Evolutionary conservation across 2,797 vertebrate species (phyloP).

Genomic region (Phyllotis vaccarum): DNA sequence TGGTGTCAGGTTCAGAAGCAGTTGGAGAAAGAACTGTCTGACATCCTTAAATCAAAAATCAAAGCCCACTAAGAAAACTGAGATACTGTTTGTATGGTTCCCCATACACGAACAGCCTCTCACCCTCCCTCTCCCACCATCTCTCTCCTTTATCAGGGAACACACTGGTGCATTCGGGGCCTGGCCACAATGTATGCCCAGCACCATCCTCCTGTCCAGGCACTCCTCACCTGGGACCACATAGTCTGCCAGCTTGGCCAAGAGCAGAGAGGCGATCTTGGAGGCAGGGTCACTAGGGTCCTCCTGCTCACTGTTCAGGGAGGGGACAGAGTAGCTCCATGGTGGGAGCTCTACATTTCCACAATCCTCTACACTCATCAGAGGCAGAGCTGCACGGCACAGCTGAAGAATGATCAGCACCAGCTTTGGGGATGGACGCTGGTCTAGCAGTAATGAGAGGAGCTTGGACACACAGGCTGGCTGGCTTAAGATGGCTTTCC

Average conservation of each 20-base stretch:
- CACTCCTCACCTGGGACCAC: slow-evolving; percentile 95
- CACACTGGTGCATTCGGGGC: fast-evolving
- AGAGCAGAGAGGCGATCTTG: slow-evolving; percentile 95
- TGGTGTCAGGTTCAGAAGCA: slow-evolving; percentile 96
- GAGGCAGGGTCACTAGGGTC: slow-evolving; percentile 98
- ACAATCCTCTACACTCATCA: slow-evolving; percentile 99
- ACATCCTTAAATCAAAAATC: slow-evolving; percentile 90
- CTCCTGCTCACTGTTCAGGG: slow-evolving; percentile 95
- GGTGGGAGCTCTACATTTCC: slow-evolving; percentile 97
- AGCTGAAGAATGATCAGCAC: slow-evolving; percentile 99
- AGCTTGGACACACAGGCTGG: slow-evolving; percentile 99
- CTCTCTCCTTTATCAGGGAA: neutral
- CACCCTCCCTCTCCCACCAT: neutral
- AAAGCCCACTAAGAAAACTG: slow-evolving; percentile 31
- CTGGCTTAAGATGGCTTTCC: slow-evolving; percentile 99
- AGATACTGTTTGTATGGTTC: neutral
- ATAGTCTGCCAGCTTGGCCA: slow-evolving; percentile 98
- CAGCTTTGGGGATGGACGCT: slow-evolving; percentile 98
- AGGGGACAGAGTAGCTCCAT: slow-evolving; percentile 97
- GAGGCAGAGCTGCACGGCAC: slow-evolving; percentile 96
- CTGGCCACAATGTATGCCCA: neutral
- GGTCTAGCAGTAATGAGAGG: slow-evolving; percentile 97
- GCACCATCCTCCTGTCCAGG: neutral
- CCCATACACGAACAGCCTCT: neutral
- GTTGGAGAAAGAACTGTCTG: slow-evolving; percentile 98